Evolutionary conservation across 2,888 invertebrate genomes (phyloP).

Genomic region (Himalopsyche kuldschensis): DNA sequence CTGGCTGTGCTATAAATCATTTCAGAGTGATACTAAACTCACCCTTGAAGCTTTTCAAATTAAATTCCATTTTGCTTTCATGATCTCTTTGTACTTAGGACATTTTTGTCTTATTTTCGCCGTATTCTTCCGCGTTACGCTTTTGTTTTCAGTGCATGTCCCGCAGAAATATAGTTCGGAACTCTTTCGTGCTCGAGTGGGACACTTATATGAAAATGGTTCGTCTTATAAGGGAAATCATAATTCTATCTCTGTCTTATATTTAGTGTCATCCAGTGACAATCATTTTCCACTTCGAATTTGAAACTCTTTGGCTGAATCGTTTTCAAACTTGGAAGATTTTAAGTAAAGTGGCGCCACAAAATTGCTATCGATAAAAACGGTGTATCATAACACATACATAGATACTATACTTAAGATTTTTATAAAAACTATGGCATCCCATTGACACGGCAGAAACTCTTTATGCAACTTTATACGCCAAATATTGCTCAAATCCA

Average conservation of each 20-base stretch:
- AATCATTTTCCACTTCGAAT: neutral
- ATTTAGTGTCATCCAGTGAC: neutral
- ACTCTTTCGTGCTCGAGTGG: neutral
- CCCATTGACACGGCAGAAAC: too few relatives aligned
- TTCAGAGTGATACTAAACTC: neutral
- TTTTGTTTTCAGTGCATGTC: neutral
- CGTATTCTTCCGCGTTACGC: neutral
- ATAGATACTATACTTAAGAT: too few relatives aligned
- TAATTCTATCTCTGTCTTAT: neutral
- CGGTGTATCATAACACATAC: too few relatives aligned
- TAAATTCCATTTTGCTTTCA: slow-evolving; percentile 1
- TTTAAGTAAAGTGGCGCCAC: too few relatives aligned
- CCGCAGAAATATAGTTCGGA: neutral
- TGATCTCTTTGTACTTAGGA: neutral
- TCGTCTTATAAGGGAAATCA: neutral
- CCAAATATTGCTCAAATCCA: too few relatives aligned
- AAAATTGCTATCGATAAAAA: too few relatives aligned
- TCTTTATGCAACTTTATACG: too few relatives aligned
- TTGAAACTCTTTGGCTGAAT: too few relatives aligned
- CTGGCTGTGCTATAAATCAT: neutral
- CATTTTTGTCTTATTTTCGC: neutral
- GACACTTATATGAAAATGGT: neutral
- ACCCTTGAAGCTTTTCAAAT: neutral
- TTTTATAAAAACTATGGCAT: too few relatives aligned
- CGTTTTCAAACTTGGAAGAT: too few relatives aligned